Evolutionary conservation across 2,888 invertebrate species (phyloP).

Genomic region (Neelides folsomi): DNA sequence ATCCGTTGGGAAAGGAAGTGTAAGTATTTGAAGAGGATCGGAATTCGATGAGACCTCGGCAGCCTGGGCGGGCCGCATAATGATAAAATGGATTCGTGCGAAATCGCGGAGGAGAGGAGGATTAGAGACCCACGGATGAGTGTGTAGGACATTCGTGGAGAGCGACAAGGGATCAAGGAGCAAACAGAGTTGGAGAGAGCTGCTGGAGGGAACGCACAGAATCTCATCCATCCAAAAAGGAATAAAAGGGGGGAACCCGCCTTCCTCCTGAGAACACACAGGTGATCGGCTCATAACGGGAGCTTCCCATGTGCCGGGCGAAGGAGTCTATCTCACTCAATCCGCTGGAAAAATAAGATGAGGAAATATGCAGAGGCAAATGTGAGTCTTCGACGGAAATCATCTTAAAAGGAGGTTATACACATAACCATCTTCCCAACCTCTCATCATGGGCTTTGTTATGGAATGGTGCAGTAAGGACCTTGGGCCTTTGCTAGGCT

Average conservation of each 20-base stretch:
- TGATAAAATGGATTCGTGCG: too few relatives aligned
- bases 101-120: too few relatives aligned
- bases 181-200: background rate
- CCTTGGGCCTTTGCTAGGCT: too few relatives aligned
- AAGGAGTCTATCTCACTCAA: background rate
- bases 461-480: too few relatives aligned
- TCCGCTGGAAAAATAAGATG: background rate
- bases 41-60: too few relatives aligned
- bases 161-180: background rate
- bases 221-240: background rate
- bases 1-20: too few relatives aligned
- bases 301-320: background rate
- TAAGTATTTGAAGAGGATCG: too few relatives aligned
- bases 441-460: too few relatives aligned
- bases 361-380: background rate
- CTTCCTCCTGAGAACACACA: slow-evolving; percentile 12
- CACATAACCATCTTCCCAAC: too few relatives aligned
- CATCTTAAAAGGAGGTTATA: too few relatives aligned
- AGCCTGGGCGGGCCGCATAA: too few relatives aligned
- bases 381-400: background rate
- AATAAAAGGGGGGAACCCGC: background rate
- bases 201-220: background rate
- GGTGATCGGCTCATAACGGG: slow-evolving; percentile 15
- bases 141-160: background rate
- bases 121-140: background rate